Base-by-base conservation (phyloP, 2,888 invertebrate species). In the Drosophila rellima region DNA sequence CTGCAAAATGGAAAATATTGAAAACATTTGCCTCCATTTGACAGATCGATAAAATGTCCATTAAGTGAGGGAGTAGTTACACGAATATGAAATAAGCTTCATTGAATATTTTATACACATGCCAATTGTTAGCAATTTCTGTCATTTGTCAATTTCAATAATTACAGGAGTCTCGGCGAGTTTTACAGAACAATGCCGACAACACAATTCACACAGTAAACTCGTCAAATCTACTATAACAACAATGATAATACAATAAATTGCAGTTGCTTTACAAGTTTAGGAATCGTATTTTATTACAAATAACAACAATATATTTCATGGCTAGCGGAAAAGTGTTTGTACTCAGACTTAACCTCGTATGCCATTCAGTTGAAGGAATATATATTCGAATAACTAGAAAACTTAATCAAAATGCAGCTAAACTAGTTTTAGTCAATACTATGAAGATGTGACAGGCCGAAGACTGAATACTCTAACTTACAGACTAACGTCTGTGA, bases 221-320 rank as follows among this genome's bases (percentile, higher is more conserved):
- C 37, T 63, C 40, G 63, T 68, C 44, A 52, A 59, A 52, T 18
- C 11, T 8, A 13, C 61, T 54, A 67, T 35, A 55, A 56, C 45
- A 67, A 59, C 54, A 18, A 18, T 40, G 40, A 60, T 68, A 60
- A 63, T 26, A 33, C 59, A 51, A 60, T 63, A 57, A 69, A 48
- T 52, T 55, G 44, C 48, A 71, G 39, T 66, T 42, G 26, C 6
- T n/a, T 62, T 23, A 29, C 31, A 29, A 29, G 48, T 56, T 42
- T 29, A 20, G 4, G 26, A n/a, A 44, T 40, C 52, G 33, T n/a
- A 64, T 68, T 42, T 44, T 47, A 45, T 29, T 42, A 4, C 23
- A 31, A n/a, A 11, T 11, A 23, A 23, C 11, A 44, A 33, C 11
- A 44, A 33, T 33, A 18, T 20, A 20, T n/a, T 42, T 6, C 54